Base-by-base conservation (phyloP, 2,888 invertebrate genomes). In the Pegoplata infirma region DNA sequence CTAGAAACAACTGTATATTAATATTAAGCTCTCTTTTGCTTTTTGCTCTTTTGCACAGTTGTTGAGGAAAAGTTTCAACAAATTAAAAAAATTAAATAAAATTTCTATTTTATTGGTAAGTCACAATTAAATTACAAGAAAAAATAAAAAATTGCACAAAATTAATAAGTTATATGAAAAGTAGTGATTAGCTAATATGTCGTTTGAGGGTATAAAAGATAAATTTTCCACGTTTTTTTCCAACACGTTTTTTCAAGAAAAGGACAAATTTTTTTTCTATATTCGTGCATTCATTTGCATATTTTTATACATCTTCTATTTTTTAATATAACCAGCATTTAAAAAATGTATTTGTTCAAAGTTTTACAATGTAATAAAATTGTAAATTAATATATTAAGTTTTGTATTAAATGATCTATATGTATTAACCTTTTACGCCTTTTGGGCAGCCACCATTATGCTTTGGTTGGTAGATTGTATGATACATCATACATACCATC, bases 21-120 rank as follows among this genome's bases (percentile, higher is more conserved):
- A 25, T n/a, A n/a, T n/a, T n/a, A 8, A 46, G 8, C 49, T 71
- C 66, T 72, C 69, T 72, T 76, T 76, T 63, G n/a, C n/a, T n/a
- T n/a, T n/a, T n/a, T n/a, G 10, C 66, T 76, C 36, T 59, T 59
- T 59, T 49, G 59, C 66, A 14, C 71, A 71, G 76, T 76, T 55
- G 36, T 59, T 36, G 58, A 59, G 47, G 51, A 10, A 64, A 76
- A 59, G 23, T 40, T 64, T 56, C 44, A 40, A 61, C 58, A 64
- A 36, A 25, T 74, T 40, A 23, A 17, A 23, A n/a, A 23, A 23
- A 46, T 67, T 17, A 44, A 66, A 46, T 55, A 66, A 12, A 8
- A 16, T 61, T 47, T 53, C 3, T 51, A 28, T 25, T 53, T 66
- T 28, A 36, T 76, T 59, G 76, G 76, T 76, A 71, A 71, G 76